Evolutionary conservation across 2,113 vertebrate genomes (phyloP), one percentile per base, ranked within the genome.

Genomic region (Caranx melampygus): DNA sequence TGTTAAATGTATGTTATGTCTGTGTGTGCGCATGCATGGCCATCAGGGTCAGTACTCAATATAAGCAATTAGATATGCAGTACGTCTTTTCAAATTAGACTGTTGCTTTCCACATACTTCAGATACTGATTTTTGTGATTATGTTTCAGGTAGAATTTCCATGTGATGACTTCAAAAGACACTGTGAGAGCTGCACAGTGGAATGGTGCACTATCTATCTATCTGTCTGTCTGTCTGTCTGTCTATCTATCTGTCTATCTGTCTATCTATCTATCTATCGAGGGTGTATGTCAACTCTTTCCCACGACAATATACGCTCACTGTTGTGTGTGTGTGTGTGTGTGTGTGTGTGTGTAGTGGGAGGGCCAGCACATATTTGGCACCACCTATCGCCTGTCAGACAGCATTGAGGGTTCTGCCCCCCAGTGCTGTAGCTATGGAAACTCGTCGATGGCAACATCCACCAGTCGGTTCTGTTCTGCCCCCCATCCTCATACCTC

Each of bases 391-490:
- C 26, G 52, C 87, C 86, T 90, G 84, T 80, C 75, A 90, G 87
- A 35, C 88, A 55, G 1, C 13, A 18, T 13, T 66, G 66, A 82
- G 89, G 91, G 87, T 42, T 6, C 0, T 0, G 0, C 0, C 0
- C 49, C 4, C 26, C 0, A 0, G 0, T 35, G 0, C 74, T 65
- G 92, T 95, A 88, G 91, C 91, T 92, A 95, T 94, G 94, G 94
- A 93, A 95, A 95, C 94, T 91, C 87, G 83, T 92, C 80, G 74
- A 88, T 93, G 91, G 93, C 94, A 94, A 90, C 93, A 93, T 94
- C 95, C 93, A 92, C 58, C 91, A 84, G 91, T 79, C 77, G 52
- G 72, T 40, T 78, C 77, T 51, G 70, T 45, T 74, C 78, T 64
- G 89, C 76, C 76, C 76, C 66, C 75, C 77, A 78, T 92, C 88